A percentile compares a stretch with the other conserved stretches of the same genome.
phyloP scores from a whole-genome alignment of 2,888 invertebrate genomes.

The Coenonympha glycerion region DNA sequence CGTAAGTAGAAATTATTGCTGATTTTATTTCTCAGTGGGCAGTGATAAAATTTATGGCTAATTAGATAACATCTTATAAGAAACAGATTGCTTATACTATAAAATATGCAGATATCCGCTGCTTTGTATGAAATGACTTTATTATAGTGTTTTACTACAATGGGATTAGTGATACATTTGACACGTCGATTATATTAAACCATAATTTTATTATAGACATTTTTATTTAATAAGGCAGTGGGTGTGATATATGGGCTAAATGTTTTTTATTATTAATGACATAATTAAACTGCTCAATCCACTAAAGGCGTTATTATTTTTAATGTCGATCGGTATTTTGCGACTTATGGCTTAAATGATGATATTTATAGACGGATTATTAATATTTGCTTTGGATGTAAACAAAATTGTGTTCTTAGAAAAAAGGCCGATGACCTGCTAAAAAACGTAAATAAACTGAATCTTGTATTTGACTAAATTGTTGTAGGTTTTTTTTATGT shows the following conservation, averaged over 20 bases:
- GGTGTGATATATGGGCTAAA: slow-evolving; percentile 16
- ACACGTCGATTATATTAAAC: slow-evolving; percentile 9
- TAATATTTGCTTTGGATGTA: too few species aligned
- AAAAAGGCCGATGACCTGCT: too few species aligned
- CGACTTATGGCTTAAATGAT: too few species aligned
- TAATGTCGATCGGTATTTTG: neutral
- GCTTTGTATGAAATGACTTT: slow-evolving; percentile 11
- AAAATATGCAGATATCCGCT: slow-evolving; percentile 5
- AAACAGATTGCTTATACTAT: slow-evolving; percentile 3
- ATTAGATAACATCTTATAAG: slow-evolving; percentile 6
- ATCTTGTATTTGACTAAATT: too few species aligned
- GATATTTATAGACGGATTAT: too few species aligned
- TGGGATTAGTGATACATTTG: slow-evolving; percentile 21
- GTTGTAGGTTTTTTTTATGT: too few species aligned
- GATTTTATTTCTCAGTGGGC: slow-evolving; percentile 2
- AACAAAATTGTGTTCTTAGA: too few species aligned
- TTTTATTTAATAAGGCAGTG: slow-evolving; percentile 12
- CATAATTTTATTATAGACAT: slow-evolving; percentile 14
- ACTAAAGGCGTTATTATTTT: neutral
- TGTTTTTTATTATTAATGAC: neutral
- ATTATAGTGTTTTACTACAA: slow-evolving; percentile 18
- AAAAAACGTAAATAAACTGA: too few species aligned
- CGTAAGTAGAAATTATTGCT: slow-evolving; percentile 10
- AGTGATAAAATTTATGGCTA: slow-evolving; percentile 8
- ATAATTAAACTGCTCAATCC: slow-evolving; percentile 3